A percentile compares a stretch with the other conserved stretches of the same genome.
These are phyloP conservation scores for Volucella inanis DNA, from an alignment of 2,888 invertebrate genomes.

Conservation along the genomic window DNA sequence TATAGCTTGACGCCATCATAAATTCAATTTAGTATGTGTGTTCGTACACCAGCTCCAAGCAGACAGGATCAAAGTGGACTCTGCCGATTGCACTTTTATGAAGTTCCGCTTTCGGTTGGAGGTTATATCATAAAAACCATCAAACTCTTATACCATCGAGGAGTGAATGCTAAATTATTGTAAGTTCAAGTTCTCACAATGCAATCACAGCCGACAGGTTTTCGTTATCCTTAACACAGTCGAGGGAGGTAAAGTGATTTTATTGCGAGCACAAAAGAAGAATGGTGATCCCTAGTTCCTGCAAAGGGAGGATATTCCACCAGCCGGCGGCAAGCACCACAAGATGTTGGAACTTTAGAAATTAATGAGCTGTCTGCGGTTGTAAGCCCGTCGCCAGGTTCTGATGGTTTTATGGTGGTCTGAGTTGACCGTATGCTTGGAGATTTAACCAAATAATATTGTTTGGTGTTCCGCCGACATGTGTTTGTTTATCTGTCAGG, in stretches of 20 bases:
- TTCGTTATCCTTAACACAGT: conserved; percentile 21
- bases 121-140: conserved; percentile 45
- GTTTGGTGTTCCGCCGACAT: conserved; percentile 46
- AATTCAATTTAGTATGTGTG: conserved; percentile 53
- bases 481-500: conserved; percentile 52
- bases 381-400: conserved; percentile 56
- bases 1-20: conserved; percentile 69
- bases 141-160: neutral
- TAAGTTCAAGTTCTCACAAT: conserved; percentile 34
- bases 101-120: conserved; percentile 6
- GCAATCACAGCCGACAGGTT: conserved; percentile 18
- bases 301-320: conserved; percentile 46
- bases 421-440: neutral
- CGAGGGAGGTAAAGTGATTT: conserved; percentile 35
- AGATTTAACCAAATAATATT: neutral
- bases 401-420: conserved; percentile 51
- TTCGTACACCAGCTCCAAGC: neutral
- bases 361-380: conserved; percentile 72
- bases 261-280: conserved; percentile 35
- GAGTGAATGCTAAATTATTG: conserved; percentile 57
- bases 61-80: conserved; percentile 50
- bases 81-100: conserved; percentile 23
- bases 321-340: conserved; percentile 30
- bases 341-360: conserved; percentile 44
- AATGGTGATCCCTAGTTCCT: conserved; percentile 39